These are phyloP conservation scores for Cyclophora punctaria DNA, from an alignment of 2,888 invertebrate species.

Conservation along the genomic window DNA sequence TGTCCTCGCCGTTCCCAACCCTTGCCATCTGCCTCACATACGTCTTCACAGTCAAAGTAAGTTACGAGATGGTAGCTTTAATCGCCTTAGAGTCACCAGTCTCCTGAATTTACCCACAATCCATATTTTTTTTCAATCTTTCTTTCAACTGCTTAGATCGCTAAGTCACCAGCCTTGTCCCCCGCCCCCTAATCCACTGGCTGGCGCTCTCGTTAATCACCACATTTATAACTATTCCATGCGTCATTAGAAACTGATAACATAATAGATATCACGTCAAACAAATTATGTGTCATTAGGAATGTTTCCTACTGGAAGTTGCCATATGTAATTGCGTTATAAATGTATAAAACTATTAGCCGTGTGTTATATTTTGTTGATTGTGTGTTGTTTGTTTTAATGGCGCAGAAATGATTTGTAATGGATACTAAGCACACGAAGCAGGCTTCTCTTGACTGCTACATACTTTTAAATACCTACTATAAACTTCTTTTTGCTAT, in stretches of 20 bases:
- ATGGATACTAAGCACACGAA: neutral
- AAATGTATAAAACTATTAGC: slow-evolving; percentile 1
- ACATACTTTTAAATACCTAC: too few relatives aligned
- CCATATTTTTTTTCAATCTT: too few relatives aligned
- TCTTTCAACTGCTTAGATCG: too few relatives aligned
- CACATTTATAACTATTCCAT: neutral
- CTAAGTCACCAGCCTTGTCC: too few relatives aligned
- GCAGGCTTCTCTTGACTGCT: too few relatives aligned
- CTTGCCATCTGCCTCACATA: slow-evolving; percentile 83
- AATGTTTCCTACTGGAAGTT: slow-evolving; percentile 31
- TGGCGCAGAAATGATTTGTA: neutral
- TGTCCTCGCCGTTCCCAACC: slow-evolving; percentile 88
- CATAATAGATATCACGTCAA: slow-evolving; percentile 20
- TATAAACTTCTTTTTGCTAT: too few relatives aligned
- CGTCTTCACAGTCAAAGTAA: slow-evolving; percentile 82
- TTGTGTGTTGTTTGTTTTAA: slow-evolving; percentile 1
- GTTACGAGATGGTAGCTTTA: slow-evolving; percentile 18
- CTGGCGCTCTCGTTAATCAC: too few relatives aligned
- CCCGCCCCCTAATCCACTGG: too few relatives aligned
- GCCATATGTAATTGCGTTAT: slow-evolving; percentile 19
- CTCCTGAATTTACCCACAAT: neutral
- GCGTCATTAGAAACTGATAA: slow-evolving; percentile 20
- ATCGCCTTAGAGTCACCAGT: neutral
- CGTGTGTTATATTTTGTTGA: slow-evolving; percentile 1
- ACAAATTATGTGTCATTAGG: slow-evolving; percentile 27